Evolutionary conservation across 2,797 vertebrate species (phyloP), one percentile per base, ranked within the genome.

Genomic region (Gymnoscopelus microlampas): DNA sequence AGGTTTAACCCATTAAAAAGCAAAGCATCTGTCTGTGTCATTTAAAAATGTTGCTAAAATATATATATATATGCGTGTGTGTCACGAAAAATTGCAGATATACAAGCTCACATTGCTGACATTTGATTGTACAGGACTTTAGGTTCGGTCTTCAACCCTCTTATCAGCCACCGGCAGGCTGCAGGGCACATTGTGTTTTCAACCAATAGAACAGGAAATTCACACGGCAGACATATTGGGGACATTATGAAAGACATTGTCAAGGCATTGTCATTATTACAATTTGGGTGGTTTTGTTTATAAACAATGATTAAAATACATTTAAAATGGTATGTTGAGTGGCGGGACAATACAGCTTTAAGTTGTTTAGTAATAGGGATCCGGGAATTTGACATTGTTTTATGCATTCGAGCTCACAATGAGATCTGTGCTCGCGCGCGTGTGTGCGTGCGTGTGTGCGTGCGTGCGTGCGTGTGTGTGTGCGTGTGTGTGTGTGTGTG

Each of bases 121-220:
- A 60, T 51, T 26, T 70, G 78, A 86, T 85, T 84, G 73, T 53
- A 44, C 39, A 44, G 66, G 69, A 70, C 29, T 56, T 19, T 19
- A 19, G 19, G 19, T 19, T 19, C 19, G 19, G 55, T 76, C n/a
- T 56, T 10, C 70, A 48, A 44, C 65, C 63, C 71, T 82, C 83
- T 89, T 89, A 90, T 91, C 87, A 74, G 78, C 26, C 13, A 74
- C 60, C 68, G 59, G 77, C 88, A 89, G 88, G 80, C 82, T 66
- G 54, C 14, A 26, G 47, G 67, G 2, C 53, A 39, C 61, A 88
- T 87, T 91, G 87, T 90, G 70, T 84, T 66, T 66, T 48, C 57
- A 39, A 80, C 86, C 82, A 87, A 87, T 82, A 86, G 82, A 88
- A 79, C 76, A 85, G 24, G 73, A 79, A 85, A 84, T 73, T 74